Percentiles rank a stretch among this genome's conserved stretches.
Conservation (phyloP, 2,888 invertebrate genomes). For the Sarcophaga subvicina region DNA sequence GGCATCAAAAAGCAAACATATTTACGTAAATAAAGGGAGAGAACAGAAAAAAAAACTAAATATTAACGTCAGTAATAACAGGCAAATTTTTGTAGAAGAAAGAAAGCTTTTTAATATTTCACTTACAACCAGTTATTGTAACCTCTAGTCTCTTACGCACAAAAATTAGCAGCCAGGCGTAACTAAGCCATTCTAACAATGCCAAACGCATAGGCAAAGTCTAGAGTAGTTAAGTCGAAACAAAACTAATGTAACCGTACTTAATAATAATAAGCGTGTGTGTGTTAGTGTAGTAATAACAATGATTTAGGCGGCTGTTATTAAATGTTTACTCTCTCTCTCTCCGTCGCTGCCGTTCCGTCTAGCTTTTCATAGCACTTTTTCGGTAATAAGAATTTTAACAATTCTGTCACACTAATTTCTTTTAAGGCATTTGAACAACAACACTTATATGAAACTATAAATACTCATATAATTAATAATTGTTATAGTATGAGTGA, state of each 20-base stretch:
- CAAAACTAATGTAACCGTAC: background rate
- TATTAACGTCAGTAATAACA: constrained; percentile 40
- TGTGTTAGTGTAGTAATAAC: constrained; percentile 21
- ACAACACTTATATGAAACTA: background rate
- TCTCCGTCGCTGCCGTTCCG: background rate
- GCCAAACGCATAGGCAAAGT: constrained; percentile 33
- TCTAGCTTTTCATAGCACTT: background rate
- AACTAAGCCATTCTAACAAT: constrained; percentile 50
- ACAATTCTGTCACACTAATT: constrained; percentile 75
- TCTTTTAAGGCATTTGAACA: constrained; percentile 46
- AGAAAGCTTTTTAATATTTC: constrained; percentile 56
- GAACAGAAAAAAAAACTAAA: constrained; percentile 43
- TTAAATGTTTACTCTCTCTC: background rate
- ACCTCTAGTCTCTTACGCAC: background rate
- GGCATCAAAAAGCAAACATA: constrained; percentile 32
- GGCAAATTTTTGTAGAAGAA: constrained; percentile 44
- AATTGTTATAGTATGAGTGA: constrained; percentile 8
- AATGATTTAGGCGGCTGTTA: background rate
- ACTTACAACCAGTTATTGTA: constrained; percentile 18
- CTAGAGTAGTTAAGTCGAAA: constrained; percentile 26
- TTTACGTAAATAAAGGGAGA: background rate
- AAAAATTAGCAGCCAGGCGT: constrained; percentile 37
- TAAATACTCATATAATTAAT: background rate
- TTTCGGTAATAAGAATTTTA: constrained; percentile 53
- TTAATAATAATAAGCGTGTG: background rate